These are phyloP conservation scores for Gymnarchus niloticus DNA, from an alignment of 2,113 vertebrate species.

Conservation along the genomic window DNA sequence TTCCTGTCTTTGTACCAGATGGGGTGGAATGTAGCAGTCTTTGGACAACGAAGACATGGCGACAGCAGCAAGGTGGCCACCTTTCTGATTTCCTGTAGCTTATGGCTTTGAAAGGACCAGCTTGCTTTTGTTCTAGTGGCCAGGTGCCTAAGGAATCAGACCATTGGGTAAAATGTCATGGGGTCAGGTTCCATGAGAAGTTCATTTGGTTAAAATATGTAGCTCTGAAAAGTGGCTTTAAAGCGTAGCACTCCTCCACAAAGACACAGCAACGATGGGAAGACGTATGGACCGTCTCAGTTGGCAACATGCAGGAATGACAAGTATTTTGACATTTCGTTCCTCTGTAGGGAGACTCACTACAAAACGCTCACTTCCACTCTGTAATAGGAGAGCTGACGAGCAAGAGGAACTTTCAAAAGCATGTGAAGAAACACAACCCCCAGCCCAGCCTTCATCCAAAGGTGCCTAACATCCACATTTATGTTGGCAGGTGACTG, in stretches of 20 bases:
- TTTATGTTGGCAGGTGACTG: neutral
- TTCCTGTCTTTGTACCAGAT: neutral
- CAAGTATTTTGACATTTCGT: neutral
- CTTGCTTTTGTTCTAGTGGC: neutral
- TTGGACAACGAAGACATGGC: neutral
- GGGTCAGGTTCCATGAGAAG: neutral
- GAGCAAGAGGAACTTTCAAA: conserved; percentile 31
- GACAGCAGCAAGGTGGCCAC: neutral
- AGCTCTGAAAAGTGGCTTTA: neutral
- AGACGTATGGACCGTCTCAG: neutral
- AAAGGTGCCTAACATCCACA: conserved; percentile 34
- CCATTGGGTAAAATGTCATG: neutral
- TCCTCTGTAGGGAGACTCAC: conserved; percentile 35
- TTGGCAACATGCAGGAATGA: neutral
- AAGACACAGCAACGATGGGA: neutral
- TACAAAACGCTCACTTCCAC: conserved; percentile 41
- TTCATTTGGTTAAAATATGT: neutral
- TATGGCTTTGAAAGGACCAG: neutral
- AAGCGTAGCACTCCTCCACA: neutral
- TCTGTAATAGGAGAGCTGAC: conserved; percentile 57
- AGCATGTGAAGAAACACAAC: neutral
- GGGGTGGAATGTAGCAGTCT: neutral
- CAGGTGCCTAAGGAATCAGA: neutral
- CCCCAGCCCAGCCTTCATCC: neutral
- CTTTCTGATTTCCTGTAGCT: neutral